phyloP scores from a whole-genome alignment of 1,140 invertebrate genomes.

The Monochamus saltuarius region DNA sequence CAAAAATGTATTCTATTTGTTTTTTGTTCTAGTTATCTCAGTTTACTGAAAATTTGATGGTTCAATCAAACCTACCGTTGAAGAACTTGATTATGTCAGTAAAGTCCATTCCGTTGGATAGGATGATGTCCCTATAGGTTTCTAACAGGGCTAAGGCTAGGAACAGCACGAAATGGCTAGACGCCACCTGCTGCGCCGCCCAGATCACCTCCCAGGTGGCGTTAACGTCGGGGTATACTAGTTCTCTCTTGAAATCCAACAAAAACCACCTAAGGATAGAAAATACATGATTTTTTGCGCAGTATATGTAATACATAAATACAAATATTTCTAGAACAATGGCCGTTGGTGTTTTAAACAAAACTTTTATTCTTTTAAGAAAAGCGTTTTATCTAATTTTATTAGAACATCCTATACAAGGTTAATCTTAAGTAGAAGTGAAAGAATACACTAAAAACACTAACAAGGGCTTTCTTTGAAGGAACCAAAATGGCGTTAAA shows the following conservation, averaged over 20 bases:
- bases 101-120: constrained; percentile 95
- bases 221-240: constrained; percentile 90
- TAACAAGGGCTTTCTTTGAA: too few species aligned
- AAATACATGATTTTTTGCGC: too few species aligned
- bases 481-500: too few species aligned
- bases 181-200: constrained; percentile 85
- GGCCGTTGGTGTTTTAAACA: too few species aligned
- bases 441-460: too few species aligned
- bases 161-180: constrained; percentile 89
- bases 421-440: too few species aligned
- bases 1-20: neutral
- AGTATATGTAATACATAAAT: too few species aligned
- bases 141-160: constrained; percentile 88
- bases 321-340: too few species aligned
- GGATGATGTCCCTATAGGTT: constrained; percentile 90
- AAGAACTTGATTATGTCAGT: constrained; percentile 98
- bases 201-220: constrained; percentile 95
- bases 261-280: constrained; percentile 69
- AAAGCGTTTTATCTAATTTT: too few species aligned
- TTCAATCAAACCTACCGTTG: constrained; percentile 69
- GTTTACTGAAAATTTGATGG: neutral
- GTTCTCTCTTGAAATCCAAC: constrained; percentile 75
- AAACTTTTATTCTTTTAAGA: too few species aligned
- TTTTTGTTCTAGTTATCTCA: neutral
- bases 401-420: too few species aligned